Base-by-base conservation (phyloP, 2,888 invertebrate species). In the Pristionchus maxplancki region DNA sequence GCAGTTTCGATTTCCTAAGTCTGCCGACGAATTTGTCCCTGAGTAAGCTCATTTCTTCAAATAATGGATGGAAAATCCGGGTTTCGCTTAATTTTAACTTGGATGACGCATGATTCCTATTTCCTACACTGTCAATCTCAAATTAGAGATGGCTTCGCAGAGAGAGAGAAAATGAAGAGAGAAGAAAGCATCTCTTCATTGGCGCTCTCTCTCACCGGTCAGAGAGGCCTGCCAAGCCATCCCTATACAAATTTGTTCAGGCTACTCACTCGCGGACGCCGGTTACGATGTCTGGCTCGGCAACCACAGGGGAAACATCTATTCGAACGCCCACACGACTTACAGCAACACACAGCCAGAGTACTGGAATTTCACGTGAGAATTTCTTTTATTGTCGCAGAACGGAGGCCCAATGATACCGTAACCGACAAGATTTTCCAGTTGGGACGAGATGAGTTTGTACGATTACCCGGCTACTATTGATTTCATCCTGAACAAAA, bases 241-340 rank as follows among this genome's bases (percentile, higher is more conserved):
- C n/a, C n/a, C n/a, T n/a, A n/a, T n/a, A n/a, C n/a, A n/a, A n/a
- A n/a, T 28, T 37, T 24, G 1, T 8, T 44, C 28, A 81, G 81
- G 48, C 17, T 81, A 81, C 48, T 44, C 37, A 0, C 48, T 81
- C 13, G 81, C 81, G 13, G 81, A 81, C 13, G 44, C 81, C 11
- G 81, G 81, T 13, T 81, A 50, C 50, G 81, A 81, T 81, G 81
- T 81, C 15, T 81, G 81, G 81, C n/a, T 81, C 28, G 81, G 48
- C 28, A 81, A 81, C 50, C 37, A 50, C 24, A 34, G 81, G 1
- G 81, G 81, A 20, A 81, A 81, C 28, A 1, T 81, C 1, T 81
- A 81, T 28, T 81, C 81, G 28, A 81, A 81, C 20, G 24, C 28
- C 0, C 81, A 81, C 50, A 24, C 17, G 28, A 48, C n/a, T 11